phyloP scores from a whole-genome alignment of 2,113 vertebrate genomes.

The Platysteira castanea region DNA sequence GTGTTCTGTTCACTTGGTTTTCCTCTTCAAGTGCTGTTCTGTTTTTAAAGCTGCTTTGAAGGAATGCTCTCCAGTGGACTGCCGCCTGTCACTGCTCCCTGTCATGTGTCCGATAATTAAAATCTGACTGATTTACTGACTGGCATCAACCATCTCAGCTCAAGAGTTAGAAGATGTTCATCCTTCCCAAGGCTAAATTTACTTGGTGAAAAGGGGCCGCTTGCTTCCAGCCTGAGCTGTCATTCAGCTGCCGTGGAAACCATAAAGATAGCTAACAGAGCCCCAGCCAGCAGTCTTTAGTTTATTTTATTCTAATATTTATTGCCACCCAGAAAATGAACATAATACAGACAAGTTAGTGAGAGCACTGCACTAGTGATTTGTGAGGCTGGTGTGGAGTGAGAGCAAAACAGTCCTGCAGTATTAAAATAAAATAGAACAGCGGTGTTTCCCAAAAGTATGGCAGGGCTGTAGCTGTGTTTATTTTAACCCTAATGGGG shows the following conservation, averaged over 20 bases:
- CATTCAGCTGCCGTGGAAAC: slow-evolving; percentile 83
- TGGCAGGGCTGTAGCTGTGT: slow-evolving; percentile 41
- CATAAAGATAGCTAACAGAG: slow-evolving; percentile 80
- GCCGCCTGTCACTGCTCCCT: slow-evolving; percentile 78
- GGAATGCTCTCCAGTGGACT: slow-evolving; percentile 80
- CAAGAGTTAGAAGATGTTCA: slow-evolving; percentile 77
- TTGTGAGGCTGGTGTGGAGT: slow-evolving; percentile 63
- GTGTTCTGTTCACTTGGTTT: slow-evolving; percentile 43
- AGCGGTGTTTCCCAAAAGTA: slow-evolving; percentile 32
- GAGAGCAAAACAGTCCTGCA: slow-evolving; percentile 66
- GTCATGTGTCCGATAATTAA: slow-evolving; percentile 88
- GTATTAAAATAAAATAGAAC: slow-evolving; percentile 65
- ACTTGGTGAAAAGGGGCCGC: slow-evolving; percentile 75
- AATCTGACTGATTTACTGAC: slow-evolving; percentile 89
- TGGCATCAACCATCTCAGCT: slow-evolving; percentile 74
- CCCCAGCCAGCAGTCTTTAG: slow-evolving; percentile 76
- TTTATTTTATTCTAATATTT: slow-evolving; percentile 86
- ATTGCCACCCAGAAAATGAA: slow-evolving; percentile 83
- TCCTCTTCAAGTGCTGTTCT: slow-evolving; percentile 69
- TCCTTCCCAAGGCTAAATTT: slow-evolving; percentile 86
- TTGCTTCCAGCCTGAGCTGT: slow-evolving; percentile 75
- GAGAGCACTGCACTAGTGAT: slow-evolving; percentile 66
- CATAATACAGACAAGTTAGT: slow-evolving; percentile 76
- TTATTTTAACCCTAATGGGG: slow-evolving; percentile 55
- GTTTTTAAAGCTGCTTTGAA: slow-evolving; percentile 80